Base-by-base conservation (phyloP, 2,888 invertebrate species). In the Beris chalybata region DNA sequence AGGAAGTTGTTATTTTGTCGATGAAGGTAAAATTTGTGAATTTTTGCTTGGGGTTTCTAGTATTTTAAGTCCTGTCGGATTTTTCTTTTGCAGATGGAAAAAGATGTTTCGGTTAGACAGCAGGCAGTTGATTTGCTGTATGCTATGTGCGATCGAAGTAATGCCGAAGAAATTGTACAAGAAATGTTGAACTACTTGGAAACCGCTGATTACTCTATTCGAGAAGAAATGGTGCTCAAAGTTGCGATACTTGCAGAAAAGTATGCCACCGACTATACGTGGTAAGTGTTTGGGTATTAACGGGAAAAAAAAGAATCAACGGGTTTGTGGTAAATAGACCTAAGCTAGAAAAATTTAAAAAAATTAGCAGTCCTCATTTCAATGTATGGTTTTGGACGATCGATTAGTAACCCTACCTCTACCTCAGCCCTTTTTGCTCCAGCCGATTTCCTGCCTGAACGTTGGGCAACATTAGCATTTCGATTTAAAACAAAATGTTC, bases 211-310 rank as follows among this genome's bases (percentile, higher is more conserved):
- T 99, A 99, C 82, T 98, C 98, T 31, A 99, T 99, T 74, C 87
- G 99, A 72, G 99, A 99, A 83, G 99, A 99, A 84, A 99, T 99
- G 99, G 99, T 99, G 47, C 84, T 99, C 58, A 99, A 99, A 83
- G 98, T 99, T 70, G 99, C 99, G 63, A 99, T 99, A 76, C 83
- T 99, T 71, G 96, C 99, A 55, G 99, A 99, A 82, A 99, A 98
- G 82, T 99, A 99, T 83, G 98, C 99, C 15, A 95, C 97, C 57
- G 99, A 99, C 81, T 99, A 97, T 78, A 98, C 97, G 57, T 99
- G 99, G 99, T 97, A 84, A 71, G 71, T 66, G 31, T 31, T 55
- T 6, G 32, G 48, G 22, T 22, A 22, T 22, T 22, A 1, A 22
- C 3, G 22, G 45, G 1, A 45, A 45, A 45, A 45, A 45, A n/a